Base-by-base conservation (phyloP, 2,888 invertebrate species). In the Ceriagrion tenellum region DNA sequence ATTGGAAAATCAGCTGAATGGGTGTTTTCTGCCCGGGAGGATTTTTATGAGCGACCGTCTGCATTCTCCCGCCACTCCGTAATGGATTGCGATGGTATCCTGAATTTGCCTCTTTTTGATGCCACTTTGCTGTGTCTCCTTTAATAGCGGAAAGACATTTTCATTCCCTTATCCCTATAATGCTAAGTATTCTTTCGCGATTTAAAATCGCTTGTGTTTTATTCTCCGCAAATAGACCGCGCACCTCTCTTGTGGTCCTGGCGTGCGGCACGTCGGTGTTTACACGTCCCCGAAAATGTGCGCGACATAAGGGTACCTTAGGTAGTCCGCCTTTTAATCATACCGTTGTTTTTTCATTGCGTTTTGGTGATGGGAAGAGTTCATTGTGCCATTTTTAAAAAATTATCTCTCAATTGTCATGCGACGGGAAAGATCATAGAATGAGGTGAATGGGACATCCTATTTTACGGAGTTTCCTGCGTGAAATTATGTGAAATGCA, bases 41-140 rank as follows among this genome's bases (percentile, higher is more conserved):
- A 47, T 47, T 93, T 69, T 93, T 89, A 47, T n/a, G 35, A 69
- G 63, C n/a, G 93, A 26, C 63, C 69, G 63, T 74, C 69, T 74
- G 23, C 3, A n/a, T 63, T 69, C 93, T 93, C 93, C 93, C 93
- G 93, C 93, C 93, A 93, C 69, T 93, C 69, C 4, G 26, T 89
- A 6, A 55, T n/a, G 10, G 47, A 16, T 89, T 89, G 55, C 26
- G 23, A 91, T 23, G 26, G 63, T 69, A n/a, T 63, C 59, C 23
- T 23, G 40, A 59, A 63, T 26, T 63, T 23, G 8, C 26, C 12
- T 35, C 30, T 69, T 23, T 23, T 40, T 63, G 35, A 63, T 91
- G 40, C 20, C 69, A 40, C 40, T 63, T 69, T 40, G 63, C 20
- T 26, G 20, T 63, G 10, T 91, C 23, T 56, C 56, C 8, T 63